phyloP scores from a whole-genome alignment of 1,140 invertebrate species.

The Anastrepha obliqua region DNA sequence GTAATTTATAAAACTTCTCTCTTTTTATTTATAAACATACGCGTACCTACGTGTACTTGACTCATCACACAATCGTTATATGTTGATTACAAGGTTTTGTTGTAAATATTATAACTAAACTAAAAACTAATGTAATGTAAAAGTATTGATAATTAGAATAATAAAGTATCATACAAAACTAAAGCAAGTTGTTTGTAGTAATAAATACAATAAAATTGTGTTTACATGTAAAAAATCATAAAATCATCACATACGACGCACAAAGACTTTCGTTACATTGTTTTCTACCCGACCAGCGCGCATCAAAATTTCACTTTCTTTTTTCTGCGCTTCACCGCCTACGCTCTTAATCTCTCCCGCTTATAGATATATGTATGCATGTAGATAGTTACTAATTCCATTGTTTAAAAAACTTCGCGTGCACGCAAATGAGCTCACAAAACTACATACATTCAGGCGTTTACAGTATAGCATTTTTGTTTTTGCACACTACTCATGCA shows the following conservation, averaged over 20 bases:
- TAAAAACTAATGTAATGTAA: conserved; percentile 38
- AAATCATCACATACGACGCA: conserved; percentile 43
- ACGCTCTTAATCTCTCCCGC: neutral
- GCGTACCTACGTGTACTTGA: conserved; percentile 4
- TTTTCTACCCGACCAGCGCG: neutral
- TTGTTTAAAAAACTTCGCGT: neutral
- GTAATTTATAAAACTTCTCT: neutral
- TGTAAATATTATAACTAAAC: conserved; percentile 38
- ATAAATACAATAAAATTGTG: conserved; percentile 5
- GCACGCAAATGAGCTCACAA: neutral
- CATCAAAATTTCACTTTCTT: neutral
- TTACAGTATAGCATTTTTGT: neutral
- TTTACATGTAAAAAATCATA: conserved; percentile 34
- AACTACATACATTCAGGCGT: conserved; percentile 1
- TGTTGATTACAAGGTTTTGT: conserved; percentile 3
- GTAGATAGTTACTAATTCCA: neutral
- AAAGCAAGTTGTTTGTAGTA: neutral
- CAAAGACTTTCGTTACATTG: conserved; percentile 20
- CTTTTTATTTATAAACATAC: neutral
- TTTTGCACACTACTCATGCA: neutral
- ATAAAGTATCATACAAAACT: conserved; percentile 25
- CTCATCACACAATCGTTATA: conserved; percentile 36
- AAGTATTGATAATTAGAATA: neutral
- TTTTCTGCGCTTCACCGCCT: neutral
- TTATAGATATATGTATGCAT: neutral